These are phyloP conservation scores for Petroica traversi DNA, from an alignment of 2,113 vertebrate genomes.

Conservation along the genomic window DNA sequence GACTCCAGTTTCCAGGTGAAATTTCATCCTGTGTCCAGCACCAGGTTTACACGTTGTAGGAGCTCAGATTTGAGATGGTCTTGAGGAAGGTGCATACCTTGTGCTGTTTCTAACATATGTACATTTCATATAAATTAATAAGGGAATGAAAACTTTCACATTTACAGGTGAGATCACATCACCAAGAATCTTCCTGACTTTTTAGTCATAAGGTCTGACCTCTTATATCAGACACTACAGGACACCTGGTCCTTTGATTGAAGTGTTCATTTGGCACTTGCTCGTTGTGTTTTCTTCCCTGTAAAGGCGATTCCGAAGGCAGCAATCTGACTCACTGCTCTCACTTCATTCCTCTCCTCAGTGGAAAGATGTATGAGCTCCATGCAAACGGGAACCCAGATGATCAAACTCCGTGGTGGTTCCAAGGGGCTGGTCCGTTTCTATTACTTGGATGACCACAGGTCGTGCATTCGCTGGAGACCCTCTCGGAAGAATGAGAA, in stretches of 20 bases:
- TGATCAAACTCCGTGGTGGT: conserved; percentile 94
- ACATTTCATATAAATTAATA: not conserved
- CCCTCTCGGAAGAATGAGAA: conserved; percentile 97
- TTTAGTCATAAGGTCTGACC: not conserved
- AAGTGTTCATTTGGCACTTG: not conserved
- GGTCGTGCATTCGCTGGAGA: conserved; percentile 95
- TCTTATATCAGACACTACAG: not conserved
- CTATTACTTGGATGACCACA: conserved; percentile 94
- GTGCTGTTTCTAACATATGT: not conserved
- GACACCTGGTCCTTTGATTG: not conserved
- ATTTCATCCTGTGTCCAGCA: not conserved
- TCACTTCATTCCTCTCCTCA: conserved; percentile 46
- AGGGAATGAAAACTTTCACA: not conserved
- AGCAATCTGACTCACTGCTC: not conserved
- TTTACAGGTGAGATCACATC: not conserved
- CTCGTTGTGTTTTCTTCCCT: not conserved
- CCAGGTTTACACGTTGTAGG: not conserved
- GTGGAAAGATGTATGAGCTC: conserved; percentile 97
- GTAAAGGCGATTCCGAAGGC: not conserved
- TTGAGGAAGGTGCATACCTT: not conserved
- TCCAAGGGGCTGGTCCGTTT: conserved; percentile 91
- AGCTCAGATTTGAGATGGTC: not conserved
- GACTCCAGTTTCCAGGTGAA: not conserved
- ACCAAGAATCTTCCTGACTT: not conserved
- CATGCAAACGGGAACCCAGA: conserved; percentile 95